phyloP scores from a whole-genome alignment of 2,888 invertebrate genomes.

The Macrophya annulata region DNA sequence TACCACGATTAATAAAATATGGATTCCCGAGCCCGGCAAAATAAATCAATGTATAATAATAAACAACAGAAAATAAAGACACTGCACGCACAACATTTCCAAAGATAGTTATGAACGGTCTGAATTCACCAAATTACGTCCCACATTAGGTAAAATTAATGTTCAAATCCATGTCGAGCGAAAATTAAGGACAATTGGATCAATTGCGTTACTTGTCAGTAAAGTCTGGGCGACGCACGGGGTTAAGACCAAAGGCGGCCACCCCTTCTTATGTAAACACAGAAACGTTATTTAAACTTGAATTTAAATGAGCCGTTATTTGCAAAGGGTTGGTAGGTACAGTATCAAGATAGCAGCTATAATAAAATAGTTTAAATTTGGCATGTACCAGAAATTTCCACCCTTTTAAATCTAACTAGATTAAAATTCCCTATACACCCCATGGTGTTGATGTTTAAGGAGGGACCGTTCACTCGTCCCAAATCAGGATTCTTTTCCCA shows the following conservation, averaged over 20 bases:
- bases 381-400: neutral
- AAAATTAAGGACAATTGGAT: slow-evolving; percentile 33
- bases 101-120: neutral
- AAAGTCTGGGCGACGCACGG: slow-evolving; percentile 14
- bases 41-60: slow-evolving; percentile 15
- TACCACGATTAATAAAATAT: slow-evolving; percentile 12
- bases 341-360: neutral
- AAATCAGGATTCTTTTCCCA: neutral
- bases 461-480: neutral
- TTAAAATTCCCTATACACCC: neutral
- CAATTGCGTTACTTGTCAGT: slow-evolving; percentile 41
- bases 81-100: neutral
- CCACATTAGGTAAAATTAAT: slow-evolving; percentile 1
- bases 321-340: neutral
- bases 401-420: neutral
- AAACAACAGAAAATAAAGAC: neutral
- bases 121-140: neutral
- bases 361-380: neutral
- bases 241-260: neutral
- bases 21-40: neutral
- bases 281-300: neutral
- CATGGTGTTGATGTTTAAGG: neutral
- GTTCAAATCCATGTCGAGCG: slow-evolving; percentile 18
- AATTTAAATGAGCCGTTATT: slow-evolving; percentile 27
- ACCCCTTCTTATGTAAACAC: neutral